phyloP scores from a whole-genome alignment of 2,797 vertebrate species.

The Ataeniobius toweri region DNA sequence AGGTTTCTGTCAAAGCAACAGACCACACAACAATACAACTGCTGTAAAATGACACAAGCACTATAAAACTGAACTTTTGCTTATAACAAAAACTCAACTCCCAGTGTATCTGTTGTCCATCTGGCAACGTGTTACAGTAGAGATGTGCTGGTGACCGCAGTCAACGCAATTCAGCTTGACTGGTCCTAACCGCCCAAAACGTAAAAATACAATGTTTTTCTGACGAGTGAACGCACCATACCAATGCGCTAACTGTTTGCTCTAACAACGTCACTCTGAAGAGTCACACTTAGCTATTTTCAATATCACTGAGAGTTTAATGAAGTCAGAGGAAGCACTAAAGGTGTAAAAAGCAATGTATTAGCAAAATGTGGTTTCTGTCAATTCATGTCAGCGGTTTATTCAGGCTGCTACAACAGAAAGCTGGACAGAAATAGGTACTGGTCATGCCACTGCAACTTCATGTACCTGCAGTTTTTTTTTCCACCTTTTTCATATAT shows the following conservation, averaged over 20 bases:
- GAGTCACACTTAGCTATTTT: not conserved
- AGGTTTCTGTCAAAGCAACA: constrained; percentile 28
- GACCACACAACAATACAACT: not conserved
- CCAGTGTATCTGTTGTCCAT: not conserved
- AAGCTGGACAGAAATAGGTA: not conserved
- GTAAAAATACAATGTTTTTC: no score
- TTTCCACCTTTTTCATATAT: not conserved
- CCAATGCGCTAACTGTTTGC: not conserved
- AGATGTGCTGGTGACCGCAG: not conserved
- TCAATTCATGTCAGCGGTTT: not conserved
- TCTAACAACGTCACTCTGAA: not conserved
- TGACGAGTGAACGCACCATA: not conserved
- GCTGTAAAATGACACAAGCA: not conserved
- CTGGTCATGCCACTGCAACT: not conserved
- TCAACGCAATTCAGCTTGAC: no score
- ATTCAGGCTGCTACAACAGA: not conserved
- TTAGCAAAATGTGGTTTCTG: not conserved
- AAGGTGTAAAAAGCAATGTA: not conserved
- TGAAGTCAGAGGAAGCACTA: not conserved
- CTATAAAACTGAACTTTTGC: not conserved
- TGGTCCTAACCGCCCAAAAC: not conserved
- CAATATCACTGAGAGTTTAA: not conserved
- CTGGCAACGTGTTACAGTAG: not conserved
- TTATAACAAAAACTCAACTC: not conserved
- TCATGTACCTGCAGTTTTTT: not conserved